Evolutionary conservation across 2,888 invertebrate genomes (phyloP), one percentile per base, ranked within the genome.

Genomic region (Netelia inedita): DNA sequence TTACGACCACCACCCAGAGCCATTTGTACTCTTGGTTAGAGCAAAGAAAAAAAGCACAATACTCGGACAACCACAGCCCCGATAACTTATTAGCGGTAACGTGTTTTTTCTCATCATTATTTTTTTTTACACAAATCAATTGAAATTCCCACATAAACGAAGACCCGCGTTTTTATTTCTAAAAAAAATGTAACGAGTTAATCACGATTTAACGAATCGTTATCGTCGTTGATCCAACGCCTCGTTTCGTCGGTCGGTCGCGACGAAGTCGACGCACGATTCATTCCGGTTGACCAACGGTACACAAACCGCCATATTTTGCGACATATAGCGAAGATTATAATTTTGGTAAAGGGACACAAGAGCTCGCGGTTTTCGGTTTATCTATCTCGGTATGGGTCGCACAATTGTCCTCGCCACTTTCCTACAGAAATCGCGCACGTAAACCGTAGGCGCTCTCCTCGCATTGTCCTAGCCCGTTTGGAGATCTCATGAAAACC

Each of bases 391-490:
- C 28, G 2, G 28, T 28, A 28, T 73, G 61, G 66, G 50, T 66
- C 68, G 75, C 69, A 82, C 28, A 28, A 28, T 61, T 28, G 82
- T 72, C 82, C 74, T 79, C 66, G 75, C 69, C 59, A 69, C 61
- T 90, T 90, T 88, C 90, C 89, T 5, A 90, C 90, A 90, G 90
- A 91, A 91, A 90, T 91, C 89, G 86, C 88, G 82, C 59, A 71
- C 88, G 89, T 89, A 88, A 90, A 88, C 86, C 88, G 71, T 3
- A 28, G 28, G 28, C 5, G 84, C 82, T 65, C 41, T 16, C 65
- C 65, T 85, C 86, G 83, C 88, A 85, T 89, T 81, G 84, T 28
- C 3, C 79, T 78, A 55, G 81, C 41, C 55, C 78, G 73, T 82
- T 28, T 79, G 80, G 81, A 86, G 84, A 87, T 87, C 81, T 85